These are phyloP conservation scores for Doris montereyensis DNA, from an alignment of 2,888 invertebrate species.

Conservation along the genomic window DNA sequence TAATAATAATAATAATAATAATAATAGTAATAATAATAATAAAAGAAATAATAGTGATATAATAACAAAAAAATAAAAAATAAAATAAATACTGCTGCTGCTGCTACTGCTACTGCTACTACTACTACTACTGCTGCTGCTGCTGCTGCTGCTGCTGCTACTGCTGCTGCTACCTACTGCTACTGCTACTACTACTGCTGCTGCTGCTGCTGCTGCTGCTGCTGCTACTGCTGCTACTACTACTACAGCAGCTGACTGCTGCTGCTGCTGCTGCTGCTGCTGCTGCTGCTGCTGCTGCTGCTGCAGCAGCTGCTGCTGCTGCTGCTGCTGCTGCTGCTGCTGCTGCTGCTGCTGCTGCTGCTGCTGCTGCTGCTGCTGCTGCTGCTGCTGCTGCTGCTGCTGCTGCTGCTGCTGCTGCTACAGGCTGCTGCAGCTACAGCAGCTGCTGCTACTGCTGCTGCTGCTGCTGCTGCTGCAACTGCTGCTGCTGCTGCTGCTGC, in stretches of 20 bases:
- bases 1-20: too few relatives aligned
- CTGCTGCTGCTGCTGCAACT: background rate
- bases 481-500: background rate
- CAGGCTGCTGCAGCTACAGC: background rate
- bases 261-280: slow-evolving; percentile 34
- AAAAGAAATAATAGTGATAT: too few relatives aligned
- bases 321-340: slow-evolving; percentile 28
- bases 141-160: slow-evolving; percentile 33
- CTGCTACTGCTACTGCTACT: slow-evolving; percentile 27
- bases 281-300: slow-evolving; percentile 37
- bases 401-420: background rate
- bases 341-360: background rate
- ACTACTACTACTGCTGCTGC: slow-evolving; percentile 35
- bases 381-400: background rate
- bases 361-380: background rate
- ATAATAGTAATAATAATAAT: too few relatives aligned
- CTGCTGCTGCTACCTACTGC: too few relatives aligned
- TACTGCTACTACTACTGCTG: slow-evolving; percentile 32
- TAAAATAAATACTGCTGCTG: background rate
- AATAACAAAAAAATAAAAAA: too few relatives aligned
- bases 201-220: slow-evolving; percentile 31
- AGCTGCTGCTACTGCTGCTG: background rate
- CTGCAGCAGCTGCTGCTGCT: slow-evolving; percentile 39
- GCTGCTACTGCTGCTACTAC: slow-evolving; percentile 32
- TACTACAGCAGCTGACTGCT: slow-evolving; percentile 25